A percentile compares a stretch with the other conserved stretches of the same genome.
phyloP scores from a whole-genome alignment of 2,888 invertebrate genomes.

The Drosophila picticornis region DNA sequence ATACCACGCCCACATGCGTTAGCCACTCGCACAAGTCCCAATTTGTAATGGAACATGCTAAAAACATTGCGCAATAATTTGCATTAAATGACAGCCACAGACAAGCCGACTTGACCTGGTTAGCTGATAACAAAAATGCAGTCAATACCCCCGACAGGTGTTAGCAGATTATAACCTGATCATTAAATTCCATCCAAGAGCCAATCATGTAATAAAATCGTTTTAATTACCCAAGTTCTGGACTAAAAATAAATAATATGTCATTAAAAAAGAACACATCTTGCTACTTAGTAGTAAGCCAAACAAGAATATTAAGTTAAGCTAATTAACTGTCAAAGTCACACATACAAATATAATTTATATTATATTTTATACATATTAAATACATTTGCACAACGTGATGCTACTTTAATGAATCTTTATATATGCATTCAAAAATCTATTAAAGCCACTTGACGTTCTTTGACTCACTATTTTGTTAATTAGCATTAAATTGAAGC shows the following conservation, averaged over 20 bases:
- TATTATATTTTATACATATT: background rate
- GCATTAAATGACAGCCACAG: conserved; percentile 71
- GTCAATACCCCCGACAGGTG: conserved; percentile 59
- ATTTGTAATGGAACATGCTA: conserved; percentile 62
- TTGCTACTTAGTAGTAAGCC: background rate
- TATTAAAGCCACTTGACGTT: conserved; percentile 26
- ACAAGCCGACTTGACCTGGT: conserved; percentile 72
- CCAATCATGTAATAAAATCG: conserved; percentile 43
- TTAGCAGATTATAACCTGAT: conserved; percentile 28
- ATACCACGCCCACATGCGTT: conserved; percentile 66
- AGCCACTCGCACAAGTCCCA: conserved; percentile 53
- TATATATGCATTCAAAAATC: background rate
- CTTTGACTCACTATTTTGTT: conserved; percentile 48
- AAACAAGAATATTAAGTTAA: background rate
- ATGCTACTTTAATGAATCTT: no score
- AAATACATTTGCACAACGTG: background rate
- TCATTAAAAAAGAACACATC: background rate
- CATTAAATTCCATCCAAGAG: conserved; percentile 45
- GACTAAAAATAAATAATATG: no score
- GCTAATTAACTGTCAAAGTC: background rate
- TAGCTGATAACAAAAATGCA: conserved; percentile 55
- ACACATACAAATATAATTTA: background rate
- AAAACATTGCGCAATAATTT: conserved; percentile 66
- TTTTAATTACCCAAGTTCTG: conserved; percentile 27
- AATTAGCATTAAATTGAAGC: background rate